Evolutionary conservation across 2,797 vertebrate genomes (phyloP).

Genomic region (Sebastes iracundus): DNA sequence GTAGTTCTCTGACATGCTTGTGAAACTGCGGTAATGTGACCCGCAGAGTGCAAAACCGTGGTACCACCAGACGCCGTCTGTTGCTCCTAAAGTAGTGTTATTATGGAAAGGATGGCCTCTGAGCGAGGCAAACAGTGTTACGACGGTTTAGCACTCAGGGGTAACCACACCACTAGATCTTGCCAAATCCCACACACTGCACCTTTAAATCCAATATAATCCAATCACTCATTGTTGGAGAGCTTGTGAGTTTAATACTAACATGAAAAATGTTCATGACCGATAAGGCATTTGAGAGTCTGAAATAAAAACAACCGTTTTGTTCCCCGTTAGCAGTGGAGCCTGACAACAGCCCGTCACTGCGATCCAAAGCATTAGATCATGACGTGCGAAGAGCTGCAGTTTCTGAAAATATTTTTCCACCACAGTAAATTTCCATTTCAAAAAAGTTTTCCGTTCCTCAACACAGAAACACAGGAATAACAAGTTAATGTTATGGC

Average conservation of each 20-base stretch:
- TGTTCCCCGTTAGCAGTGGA: neutral
- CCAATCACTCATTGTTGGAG: neutral
- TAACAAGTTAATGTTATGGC: neutral
- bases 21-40: no score
- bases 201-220: no score
- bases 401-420: neutral
- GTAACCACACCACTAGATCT: no score
- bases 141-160: fast-evolving
- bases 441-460: neutral
- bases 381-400: neutral
- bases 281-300: neutral
- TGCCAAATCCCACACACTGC: no score
- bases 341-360: neutral
- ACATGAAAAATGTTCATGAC: neutral
- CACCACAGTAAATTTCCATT: neutral
- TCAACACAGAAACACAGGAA: neutral
- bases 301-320: neutral
- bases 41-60: no score
- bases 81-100: no score
- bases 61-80: no score
- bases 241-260: neutral
- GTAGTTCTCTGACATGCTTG: no score
- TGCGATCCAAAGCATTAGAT: neutral
- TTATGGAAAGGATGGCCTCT: no score
- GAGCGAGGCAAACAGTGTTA: no score